Base-by-base conservation (phyloP, 2,888 invertebrate genomes). In the Hypolimnas misippus region DNA sequence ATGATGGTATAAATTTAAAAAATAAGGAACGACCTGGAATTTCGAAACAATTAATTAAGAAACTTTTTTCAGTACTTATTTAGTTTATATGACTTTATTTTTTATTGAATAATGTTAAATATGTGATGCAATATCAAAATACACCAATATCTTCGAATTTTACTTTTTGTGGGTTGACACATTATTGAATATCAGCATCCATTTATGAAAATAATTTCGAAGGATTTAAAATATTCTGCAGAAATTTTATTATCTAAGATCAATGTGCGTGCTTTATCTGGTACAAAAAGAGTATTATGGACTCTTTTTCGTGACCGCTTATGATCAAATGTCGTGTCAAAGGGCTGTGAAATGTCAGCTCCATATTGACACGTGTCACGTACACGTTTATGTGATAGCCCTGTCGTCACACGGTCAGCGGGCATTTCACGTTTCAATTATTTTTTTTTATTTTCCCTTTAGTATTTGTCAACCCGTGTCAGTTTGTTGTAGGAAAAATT, bases 251-350 rank as follows among this genome's bases (percentile, higher is more conserved):
- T 49, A n/a, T 14, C 14, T 49, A 29, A 14, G 6, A 49, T 49
- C 44, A 46, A 46, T 46, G 31, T 58, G 35, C 42, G 19, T 16
- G 31, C 40, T 50, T 58, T 53, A 59, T 46, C 44, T 46, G 46
- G 35, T 59, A 53, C 25, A 25, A 44, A 44, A 21, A 59, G 42
- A 7, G 6, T 53, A 50, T 57, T 61, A 55, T 53, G 52, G 40
- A 58, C 51, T 56, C 35, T 57, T 25, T 63, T 66, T 57, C 56
- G 61, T 65, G 63, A 61, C 71, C 66, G 67, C 21, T 65, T 67
- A 74, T 74, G 73, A 74, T 72, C 72, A 61, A 72, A 79, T 79
- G 76, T 74, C 70, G 72, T 77, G 80, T 79, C 77, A 76, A 73
- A 68, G 66, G 75, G 69, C 56, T 68, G 70, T 73, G 71, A 21